Base-by-base conservation (phyloP, 2,113 vertebrate species). In the Sylvicapra grimmia region DNA sequence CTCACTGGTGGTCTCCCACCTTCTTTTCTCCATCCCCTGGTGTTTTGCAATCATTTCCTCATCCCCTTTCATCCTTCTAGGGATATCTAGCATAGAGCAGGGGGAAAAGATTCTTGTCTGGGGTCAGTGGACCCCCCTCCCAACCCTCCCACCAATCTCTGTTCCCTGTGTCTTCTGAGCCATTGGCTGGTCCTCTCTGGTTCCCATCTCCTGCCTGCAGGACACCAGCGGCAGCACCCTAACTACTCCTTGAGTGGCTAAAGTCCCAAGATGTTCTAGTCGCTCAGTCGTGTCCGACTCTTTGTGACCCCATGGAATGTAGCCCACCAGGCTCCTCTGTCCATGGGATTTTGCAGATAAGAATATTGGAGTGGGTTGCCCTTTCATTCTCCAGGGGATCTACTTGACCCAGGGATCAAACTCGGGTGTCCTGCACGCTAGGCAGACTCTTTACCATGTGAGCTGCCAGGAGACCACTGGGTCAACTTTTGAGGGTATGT, bases 31-130 rank as follows among this genome's bases (percentile, higher is more conserved):
- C 5, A 5, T 23, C 4, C 6, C 13, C 44, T 25, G 13, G n/a
- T 6, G 4, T 68, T 68, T 82, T 36, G 33, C 40, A 18, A 8
- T 18, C 6, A 4, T 16, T 27, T 72, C 47, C 63, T 29, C 25
- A 3, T 6, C 36, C 36, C 27, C 19, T 13, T 33, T 54, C 40
- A 25, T 33, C 40, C 47, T 23, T 51, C 31, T 80, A 2, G 11
- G 47, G 0, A 6, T 2, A 2, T 7, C 36, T 18, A 19, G 44
- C 36, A 21, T 1, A 2, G 19, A 4, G 13, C 25, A 31, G 23
- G 63, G 51, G 58, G 44, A 49, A 10, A 44, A 90, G 75, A 93
- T 11, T 61, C 54, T 79, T 29, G 4, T 93, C 49, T 40, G 19
- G 51, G 56, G 80, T 54, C 13, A 29, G 23, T 51, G n/a, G 65